Percentiles rank a stretch among this genome's conserved stretches.
phyloP scores from a whole-genome alignment of 2,888 invertebrate genomes.

The Dolomedes plantarius region DNA sequence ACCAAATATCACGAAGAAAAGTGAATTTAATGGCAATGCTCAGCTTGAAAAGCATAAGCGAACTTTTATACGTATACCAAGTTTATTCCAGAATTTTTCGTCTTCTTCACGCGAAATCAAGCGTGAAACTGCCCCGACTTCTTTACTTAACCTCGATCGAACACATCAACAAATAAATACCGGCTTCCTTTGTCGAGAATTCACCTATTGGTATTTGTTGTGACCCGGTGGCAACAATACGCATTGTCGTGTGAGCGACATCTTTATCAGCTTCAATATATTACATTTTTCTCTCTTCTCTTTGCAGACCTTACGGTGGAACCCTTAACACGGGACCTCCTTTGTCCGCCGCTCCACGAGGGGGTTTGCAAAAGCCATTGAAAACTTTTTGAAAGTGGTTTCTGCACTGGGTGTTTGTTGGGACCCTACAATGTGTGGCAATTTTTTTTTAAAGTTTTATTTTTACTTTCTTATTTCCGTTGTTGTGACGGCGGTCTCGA shows the following conservation, averaged over 20 bases:
- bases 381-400: constrained; percentile 16
- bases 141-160: not conserved
- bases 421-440: not conserved
- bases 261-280: constrained; percentile 18
- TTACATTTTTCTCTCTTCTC: not conserved
- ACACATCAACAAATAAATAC: constrained; percentile 16
- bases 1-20: too few species aligned
- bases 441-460: not conserved
- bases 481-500: not conserved
- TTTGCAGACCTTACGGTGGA: not conserved
- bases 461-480: constrained; percentile 10
- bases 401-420: constrained; percentile 12
- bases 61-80: too few species aligned
- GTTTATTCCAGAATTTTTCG: not conserved
- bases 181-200: not conserved
- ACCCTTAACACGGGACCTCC: not conserved
- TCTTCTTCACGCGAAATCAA: not conserved
- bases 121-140: not conserved
- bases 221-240: constrained; percentile 2
- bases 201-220: constrained; percentile 16
- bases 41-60: too few species aligned
- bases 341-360: not conserved
- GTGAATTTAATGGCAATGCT: too few species aligned
- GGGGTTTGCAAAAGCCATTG: not conserved
- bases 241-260: constrained; percentile 16